These are phyloP conservation scores for Mobula birostris DNA, from an alignment of 2,113 vertebrate species.

Conservation along the genomic window DNA sequence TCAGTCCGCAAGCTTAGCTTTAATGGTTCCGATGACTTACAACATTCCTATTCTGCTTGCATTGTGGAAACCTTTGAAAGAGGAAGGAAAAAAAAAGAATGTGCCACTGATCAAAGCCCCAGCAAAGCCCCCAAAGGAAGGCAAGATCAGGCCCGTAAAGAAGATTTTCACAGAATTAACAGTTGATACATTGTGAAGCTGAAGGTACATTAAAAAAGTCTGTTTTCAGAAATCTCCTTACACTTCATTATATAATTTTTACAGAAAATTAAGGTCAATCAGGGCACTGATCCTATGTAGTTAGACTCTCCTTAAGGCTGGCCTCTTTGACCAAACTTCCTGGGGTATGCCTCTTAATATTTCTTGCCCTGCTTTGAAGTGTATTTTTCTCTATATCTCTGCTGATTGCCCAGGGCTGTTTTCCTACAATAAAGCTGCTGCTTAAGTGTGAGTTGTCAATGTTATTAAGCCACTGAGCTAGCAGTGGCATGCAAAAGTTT, in stretches of 20 bases:
- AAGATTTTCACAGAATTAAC: slow-evolving; percentile 16
- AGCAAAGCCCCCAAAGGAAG: slow-evolving; percentile 5
- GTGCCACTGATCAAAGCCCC: slow-evolving; percentile 18
- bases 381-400: neutral
- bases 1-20: neutral
- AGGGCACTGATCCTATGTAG: too few relatives aligned
- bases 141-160: neutral
- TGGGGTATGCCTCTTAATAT: neutral
- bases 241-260: neutral
- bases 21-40: neutral
- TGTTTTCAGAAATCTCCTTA: neutral
- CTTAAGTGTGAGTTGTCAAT: neutral
- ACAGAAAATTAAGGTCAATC: too few relatives aligned
- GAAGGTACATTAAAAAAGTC: neutral
- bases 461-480: neutral
- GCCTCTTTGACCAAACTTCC: neutral
- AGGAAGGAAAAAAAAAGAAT: neutral
- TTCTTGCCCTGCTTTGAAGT: neutral
- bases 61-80: slow-evolving; percentile 32
- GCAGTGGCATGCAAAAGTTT: too few relatives aligned
- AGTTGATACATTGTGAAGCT: neutral
- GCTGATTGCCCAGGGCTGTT: neutral
- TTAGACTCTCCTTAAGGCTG: neutral
- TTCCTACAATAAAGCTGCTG: neutral
- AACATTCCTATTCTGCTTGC: slow-evolving; percentile 12